Evolutionary conservation across 2,797 vertebrate genomes (phyloP), one percentile per base, ranked within the genome.

Genomic region (Malurus splendens): DNA sequence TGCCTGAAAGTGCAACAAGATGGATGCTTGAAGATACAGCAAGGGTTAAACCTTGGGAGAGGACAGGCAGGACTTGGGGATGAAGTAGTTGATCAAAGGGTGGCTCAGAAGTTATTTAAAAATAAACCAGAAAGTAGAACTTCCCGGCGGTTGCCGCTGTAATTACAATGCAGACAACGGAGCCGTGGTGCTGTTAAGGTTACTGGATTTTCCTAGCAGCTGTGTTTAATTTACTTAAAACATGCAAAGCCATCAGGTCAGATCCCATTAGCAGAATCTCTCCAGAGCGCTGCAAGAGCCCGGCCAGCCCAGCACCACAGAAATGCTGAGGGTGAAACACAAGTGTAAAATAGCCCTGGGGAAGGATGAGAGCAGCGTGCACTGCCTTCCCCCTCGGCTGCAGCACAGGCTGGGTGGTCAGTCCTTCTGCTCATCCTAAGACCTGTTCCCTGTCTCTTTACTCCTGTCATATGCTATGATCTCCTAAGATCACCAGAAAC

Each of bases 191-290:
- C 92, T 84, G 64, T 91, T 92, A 95, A 94, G 83, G 92, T 93
- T 94, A 87, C 88, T 88, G 83, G 79, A 91, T 93, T 94, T 93
- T 95, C 92, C 90, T 91, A 90, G 83, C 93, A 94, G 92, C 91
- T 94, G 94, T 84, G 92, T 92, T 94, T 95, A 93, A 95, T 95
- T 94, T 93, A 91, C 90, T 95, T 91, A 92, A 90, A 91, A 84
- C 92, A 93, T 88, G 83, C 83, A 94, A 86, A 93, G 81, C 90
- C 90, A 92, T 90, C 91, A 93, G 88, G 91, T 95, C 92, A 94
- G 74, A 95, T 90, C 92, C 87, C 86, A 94, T 95, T 91, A 94
- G 86, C 86, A 82, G 83, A 95, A 88, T 84, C 78, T 50, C 67
- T 90, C 77, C 25, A 44, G 89, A 93, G 89, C 7, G 2, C 77